Evolutionary conservation across 2,113 vertebrate species (phyloP).

Genomic region (Seriola quinqueradiata): DNA sequence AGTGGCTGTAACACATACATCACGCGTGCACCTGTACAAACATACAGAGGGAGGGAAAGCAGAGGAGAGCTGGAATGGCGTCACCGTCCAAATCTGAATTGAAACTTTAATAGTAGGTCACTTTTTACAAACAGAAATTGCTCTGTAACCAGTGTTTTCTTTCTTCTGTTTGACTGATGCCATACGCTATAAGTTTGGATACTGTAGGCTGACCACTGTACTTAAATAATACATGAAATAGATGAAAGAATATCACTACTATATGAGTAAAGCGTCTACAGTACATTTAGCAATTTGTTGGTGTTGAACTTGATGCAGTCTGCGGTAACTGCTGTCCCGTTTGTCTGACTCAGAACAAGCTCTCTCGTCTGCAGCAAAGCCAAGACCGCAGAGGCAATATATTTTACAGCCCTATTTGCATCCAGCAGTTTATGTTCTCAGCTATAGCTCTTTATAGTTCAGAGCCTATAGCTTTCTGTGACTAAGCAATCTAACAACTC

Average conservation of each 20-base stretch:
- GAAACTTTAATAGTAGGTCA: slow-evolving; percentile 31
- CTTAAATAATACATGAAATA: slow-evolving; percentile 2
- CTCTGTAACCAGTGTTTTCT: slow-evolving; percentile 16
- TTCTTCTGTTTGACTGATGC: slow-evolving; percentile 12
- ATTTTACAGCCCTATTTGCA: slow-evolving; percentile 69
- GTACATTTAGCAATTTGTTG: slow-evolving; percentile 45
- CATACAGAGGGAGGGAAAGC: slow-evolving; percentile 59
- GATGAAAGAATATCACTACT: background rate
- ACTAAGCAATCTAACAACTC: slow-evolving; percentile 48
- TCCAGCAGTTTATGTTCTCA: slow-evolving; percentile 55
- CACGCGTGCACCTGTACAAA: slow-evolving; percentile 84
- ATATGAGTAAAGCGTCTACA: slow-evolving; percentile 18
- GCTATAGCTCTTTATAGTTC: slow-evolving; percentile 52
- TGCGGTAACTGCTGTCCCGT: slow-evolving; percentile 40
- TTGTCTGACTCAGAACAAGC: slow-evolving; percentile 54
- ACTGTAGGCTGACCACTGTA: background rate
- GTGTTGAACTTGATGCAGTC: slow-evolving; percentile 28
- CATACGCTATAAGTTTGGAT: background rate
- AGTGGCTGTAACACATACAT: slow-evolving; percentile 77
- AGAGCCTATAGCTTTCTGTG: slow-evolving; percentile 53
- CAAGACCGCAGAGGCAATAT: slow-evolving; percentile 60
- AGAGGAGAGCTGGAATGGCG: slow-evolving; percentile 52
- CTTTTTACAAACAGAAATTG: slow-evolving; percentile 30
- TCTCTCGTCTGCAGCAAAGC: slow-evolving; percentile 47
- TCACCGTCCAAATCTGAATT: slow-evolving; percentile 48